A percentile compares a stretch with the other conserved stretches of the same genome.
Evolutionary conservation across 2,888 invertebrate genomes (phyloP).

Genomic region (Caradrina kadenii): DNA sequence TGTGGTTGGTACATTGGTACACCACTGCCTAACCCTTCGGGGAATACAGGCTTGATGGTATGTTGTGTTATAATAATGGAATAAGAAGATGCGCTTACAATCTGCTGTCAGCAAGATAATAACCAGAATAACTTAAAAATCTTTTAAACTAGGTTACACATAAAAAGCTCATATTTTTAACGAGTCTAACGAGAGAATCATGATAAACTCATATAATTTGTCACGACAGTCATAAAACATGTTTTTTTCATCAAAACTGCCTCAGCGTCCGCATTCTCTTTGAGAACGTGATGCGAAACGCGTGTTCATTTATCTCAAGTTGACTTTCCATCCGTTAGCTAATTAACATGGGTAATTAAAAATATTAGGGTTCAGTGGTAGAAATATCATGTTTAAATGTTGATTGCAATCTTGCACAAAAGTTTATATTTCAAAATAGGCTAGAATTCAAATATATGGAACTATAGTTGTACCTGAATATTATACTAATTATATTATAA

Average conservation of each 20-base stretch:
- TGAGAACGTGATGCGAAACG: conserved; percentile 58
- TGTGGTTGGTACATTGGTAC: too few species aligned
- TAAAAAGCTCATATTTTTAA: conserved; percentile 27
- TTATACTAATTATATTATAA: too few species aligned
- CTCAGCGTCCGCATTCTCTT: conserved; percentile 64
- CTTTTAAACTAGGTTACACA: background rate
- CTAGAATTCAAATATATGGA: too few species aligned
- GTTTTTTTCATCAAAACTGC: conserved; percentile 43
- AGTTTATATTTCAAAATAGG: too few species aligned
- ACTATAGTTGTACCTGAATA: too few species aligned
- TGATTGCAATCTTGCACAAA: background rate
- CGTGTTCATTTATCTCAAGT: conserved; percentile 50
- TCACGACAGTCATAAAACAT: conserved; percentile 56
- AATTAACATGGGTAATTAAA: conserved; percentile 69
- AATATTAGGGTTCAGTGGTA: conserved; percentile 44
- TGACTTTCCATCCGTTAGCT: conserved; percentile 71
- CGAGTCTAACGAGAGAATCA: conserved; percentile 22
- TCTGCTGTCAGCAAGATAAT: background rate
- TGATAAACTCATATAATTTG: conserved; percentile 52
- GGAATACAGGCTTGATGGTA: too few species aligned
- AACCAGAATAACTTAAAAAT: conserved; percentile 1
- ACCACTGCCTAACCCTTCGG: too few species aligned
- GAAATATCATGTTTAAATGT: background rate
- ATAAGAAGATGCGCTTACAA: background rate
- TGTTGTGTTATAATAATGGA: too few species aligned